Base-by-base conservation (phyloP, 2,797 vertebrate genomes). In the Eulemur rubriventer region DNA sequence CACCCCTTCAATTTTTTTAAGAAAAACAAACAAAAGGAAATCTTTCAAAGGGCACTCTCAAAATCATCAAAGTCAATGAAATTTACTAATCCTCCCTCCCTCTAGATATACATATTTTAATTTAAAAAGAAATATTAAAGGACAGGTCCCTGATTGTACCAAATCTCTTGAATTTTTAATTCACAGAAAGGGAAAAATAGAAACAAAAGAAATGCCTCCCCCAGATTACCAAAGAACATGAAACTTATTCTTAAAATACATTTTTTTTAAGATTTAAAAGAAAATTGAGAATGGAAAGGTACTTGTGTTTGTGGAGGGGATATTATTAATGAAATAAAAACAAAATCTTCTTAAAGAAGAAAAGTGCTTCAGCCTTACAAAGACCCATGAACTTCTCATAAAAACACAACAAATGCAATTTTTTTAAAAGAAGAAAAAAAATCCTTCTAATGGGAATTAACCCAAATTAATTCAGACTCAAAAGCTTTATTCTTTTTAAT, bases 151-250 rank as follows among this genome's bases (percentile, higher is more conserved):
- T 83, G 38, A 69, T 85, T 38, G 79, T 94, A 89, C 35, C 43
- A 89, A 90, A 79, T 69, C 17, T 70, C 46, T 41, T 95, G 43
- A 96, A 33, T 85, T 95, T 96, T 89, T 26, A 94, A 93, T 91
- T 93, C 35, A 12, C 18, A 46, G 57, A 76, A 94, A 89, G 11
- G 3, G 16, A 5, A 33, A n/a, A 70, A 65, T 65, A 70, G 1
- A 57, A 75, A 94, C 18, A 83, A 95, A 93, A 92, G 20, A 90
- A 92, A 89, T 83, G 65, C 11, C 7, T 57, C 24, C 20, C 35
- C 9, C 48, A 61, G 48, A 63, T 90, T 14, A 67, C n/a, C 73
- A 79, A 91, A 75, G 33, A 33, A 67, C 38, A 82, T 67, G 38
- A 96, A 85, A 48, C 13, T 84, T 94, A 88, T 87, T 80, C 41